phyloP scores from a whole-genome alignment of 2,888 invertebrate species.

The Schrankia costaestrigalis region DNA sequence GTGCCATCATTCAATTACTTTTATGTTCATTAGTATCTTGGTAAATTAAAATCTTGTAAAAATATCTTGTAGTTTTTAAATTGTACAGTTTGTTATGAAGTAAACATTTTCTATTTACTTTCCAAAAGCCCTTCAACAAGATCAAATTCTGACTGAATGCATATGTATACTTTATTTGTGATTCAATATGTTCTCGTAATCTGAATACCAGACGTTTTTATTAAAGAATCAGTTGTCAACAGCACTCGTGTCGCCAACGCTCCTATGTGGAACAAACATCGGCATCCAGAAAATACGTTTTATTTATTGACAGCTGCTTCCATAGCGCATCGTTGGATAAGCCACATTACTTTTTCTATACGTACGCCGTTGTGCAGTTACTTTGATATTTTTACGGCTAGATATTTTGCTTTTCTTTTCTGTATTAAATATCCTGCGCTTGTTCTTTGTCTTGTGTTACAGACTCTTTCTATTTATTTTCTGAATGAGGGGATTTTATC shows the following conservation, averaged over 20 bases:
- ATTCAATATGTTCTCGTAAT: too few relatives aligned
- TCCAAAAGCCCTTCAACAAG: too few relatives aligned
- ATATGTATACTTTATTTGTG: too few relatives aligned
- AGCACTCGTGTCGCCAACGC: slow-evolving; percentile 29
- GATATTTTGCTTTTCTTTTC: slow-evolving; percentile 6
- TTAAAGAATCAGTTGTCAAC: slow-evolving; percentile 33
- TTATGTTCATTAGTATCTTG: slow-evolving; percentile 22
- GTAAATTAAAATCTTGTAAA: slow-evolving; percentile 8
- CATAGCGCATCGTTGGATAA: slow-evolving; percentile 22
- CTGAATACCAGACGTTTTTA: slow-evolving; percentile 21
- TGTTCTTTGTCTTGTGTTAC: slow-evolving; percentile 4
- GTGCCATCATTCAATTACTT: slow-evolving; percentile 22
- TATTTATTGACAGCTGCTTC: slow-evolving; percentile 38
- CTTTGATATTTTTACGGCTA: slow-evolving; percentile 11
- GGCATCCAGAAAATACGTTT: slow-evolving; percentile 30
- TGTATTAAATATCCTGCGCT: slow-evolving; percentile 5
- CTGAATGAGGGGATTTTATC: slow-evolving; percentile 9
- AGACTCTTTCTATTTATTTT: slow-evolving; percentile 7
- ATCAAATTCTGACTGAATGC: too few relatives aligned
- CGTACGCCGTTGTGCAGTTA: slow-evolving; percentile 21
- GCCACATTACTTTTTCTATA: slow-evolving; percentile 24
- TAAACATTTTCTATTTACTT: too few relatives aligned
- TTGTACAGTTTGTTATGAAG: too few relatives aligned
- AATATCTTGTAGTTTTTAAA: too few relatives aligned
- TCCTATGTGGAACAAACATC: slow-evolving; percentile 25